Conservation (phyloP, 2,888 invertebrate genomes). For the Cerceris ruficornis region DNA sequence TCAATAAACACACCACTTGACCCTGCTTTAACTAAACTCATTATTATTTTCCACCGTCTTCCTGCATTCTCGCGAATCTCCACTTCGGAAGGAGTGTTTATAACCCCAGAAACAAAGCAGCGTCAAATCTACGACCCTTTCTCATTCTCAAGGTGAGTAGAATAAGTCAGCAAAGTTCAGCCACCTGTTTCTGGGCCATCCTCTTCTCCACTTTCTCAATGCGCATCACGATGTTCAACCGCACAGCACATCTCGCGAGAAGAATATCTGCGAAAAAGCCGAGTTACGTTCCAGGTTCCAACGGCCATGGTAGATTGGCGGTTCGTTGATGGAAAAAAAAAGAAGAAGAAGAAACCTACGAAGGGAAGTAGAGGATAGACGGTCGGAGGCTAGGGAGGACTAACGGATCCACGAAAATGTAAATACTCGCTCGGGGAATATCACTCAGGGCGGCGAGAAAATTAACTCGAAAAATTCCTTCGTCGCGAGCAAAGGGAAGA, state of each 20-base stretch:
- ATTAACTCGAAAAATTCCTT: constrained; percentile 70
- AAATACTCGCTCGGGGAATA: constrained; percentile 62
- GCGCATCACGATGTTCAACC: too few species aligned
- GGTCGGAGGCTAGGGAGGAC: constrained; percentile 15
- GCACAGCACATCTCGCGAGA: not conserved
- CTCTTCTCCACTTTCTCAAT: too few species aligned
- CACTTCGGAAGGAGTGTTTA: too few species aligned
- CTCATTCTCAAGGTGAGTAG: too few species aligned
- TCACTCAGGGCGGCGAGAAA: constrained; percentile 62
- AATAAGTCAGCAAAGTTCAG: too few species aligned
- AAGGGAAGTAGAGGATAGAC: constrained; percentile 5
- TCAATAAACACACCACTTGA: too few species aligned
- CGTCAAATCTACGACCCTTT: not conserved
- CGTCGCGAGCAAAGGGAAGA: constrained; percentile 30
- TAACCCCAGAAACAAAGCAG: not conserved
- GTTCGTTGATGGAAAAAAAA: constrained; percentile 4
- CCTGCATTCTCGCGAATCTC: too few species aligned
- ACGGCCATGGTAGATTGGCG: constrained; percentile 7
- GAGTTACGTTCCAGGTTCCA: not conserved
- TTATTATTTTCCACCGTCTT: too few species aligned
- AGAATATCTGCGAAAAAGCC: not conserved
- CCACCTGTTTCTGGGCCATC: too few species aligned
- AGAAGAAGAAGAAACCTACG: constrained; percentile 1
- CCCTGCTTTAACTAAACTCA: too few species aligned
- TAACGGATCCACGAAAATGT: constrained; percentile 59